Conservation (phyloP, 2,113 vertebrate species). For the Lophotis ruficrista region DNA sequence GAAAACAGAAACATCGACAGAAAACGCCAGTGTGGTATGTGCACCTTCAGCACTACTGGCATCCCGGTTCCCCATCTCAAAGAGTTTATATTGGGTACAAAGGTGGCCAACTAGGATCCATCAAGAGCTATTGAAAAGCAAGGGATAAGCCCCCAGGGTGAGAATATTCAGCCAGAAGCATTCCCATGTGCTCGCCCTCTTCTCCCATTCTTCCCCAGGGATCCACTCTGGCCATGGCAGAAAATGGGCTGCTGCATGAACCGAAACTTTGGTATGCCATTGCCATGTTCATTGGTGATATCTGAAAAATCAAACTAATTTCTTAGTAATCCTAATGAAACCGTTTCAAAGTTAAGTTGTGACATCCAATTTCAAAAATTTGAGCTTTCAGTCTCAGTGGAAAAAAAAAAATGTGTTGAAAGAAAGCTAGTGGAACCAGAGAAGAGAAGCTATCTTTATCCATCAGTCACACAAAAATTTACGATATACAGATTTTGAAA, state of each 20-base stretch:
- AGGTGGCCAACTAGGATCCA: not conserved
- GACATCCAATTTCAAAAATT: not conserved
- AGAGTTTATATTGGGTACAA: not conserved
- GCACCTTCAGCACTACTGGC: not conserved
- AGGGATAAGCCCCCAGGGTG: not conserved
- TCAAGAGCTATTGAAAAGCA: not conserved
- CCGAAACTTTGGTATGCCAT: not conserved
- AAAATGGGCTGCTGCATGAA: not conserved
- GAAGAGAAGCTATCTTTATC: not conserved
- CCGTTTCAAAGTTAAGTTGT: not conserved
- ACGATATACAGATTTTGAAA: not conserved
- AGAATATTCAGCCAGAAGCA: not conserved
- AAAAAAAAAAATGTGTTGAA: not conserved
- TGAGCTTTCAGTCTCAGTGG: not conserved
- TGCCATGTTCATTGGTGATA: not conserved
- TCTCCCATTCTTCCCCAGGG: not conserved
- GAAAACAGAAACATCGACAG: not conserved
- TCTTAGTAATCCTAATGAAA: not conserved
- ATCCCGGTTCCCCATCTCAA: not conserved
- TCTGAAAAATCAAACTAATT: not conserved
- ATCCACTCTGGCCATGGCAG: not conserved
- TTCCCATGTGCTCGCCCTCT: accelerated
- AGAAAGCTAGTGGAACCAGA: not conserved
- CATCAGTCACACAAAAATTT: not conserved
- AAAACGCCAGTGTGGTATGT: not conserved